A percentile compares a stretch with the other conserved stretches of the same genome.
Conservation (phyloP, 1,140 invertebrate species). For the Monomorium pharaonis region DNA sequence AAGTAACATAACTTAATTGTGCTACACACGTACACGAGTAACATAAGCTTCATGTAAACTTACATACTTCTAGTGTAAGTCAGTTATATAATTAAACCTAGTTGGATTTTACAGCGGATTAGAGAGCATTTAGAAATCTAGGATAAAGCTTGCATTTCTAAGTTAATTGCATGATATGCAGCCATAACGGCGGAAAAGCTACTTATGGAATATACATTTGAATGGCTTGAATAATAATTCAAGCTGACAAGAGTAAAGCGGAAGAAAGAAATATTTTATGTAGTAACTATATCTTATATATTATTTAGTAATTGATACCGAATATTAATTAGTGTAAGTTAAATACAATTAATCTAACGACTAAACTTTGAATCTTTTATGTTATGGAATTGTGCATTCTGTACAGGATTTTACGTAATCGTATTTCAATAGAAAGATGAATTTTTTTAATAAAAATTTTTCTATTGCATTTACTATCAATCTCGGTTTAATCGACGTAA, state of each 20-base stretch:
- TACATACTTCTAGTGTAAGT: constrained; percentile 13
- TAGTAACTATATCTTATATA: not conserved
- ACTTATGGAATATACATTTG: constrained; percentile 35
- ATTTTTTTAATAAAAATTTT: not conserved
- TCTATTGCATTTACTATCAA: not conserved
- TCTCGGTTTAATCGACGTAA: not conserved
- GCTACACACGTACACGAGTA: not conserved
- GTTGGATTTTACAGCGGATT: constrained; percentile 44
- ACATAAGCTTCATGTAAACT: constrained; percentile 32
- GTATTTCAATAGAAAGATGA: no score
- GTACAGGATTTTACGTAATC: not conserved
- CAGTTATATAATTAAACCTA: constrained; percentile 52
- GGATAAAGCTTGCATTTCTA: constrained; percentile 43
- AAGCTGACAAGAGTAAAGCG: not conserved
- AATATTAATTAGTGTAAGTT: not conserved
- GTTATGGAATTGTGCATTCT: not conserved
- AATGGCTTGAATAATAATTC: constrained; percentile 12
- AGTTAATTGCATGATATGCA: constrained; percentile 40
- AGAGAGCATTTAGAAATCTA: constrained; percentile 8
- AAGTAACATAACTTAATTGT: constrained; percentile 26
- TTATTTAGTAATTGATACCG: not conserved
- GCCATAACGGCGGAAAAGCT: not conserved
- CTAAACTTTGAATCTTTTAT: not conserved
- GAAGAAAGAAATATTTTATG: not conserved
- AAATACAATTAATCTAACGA: not conserved